Base-by-base conservation (phyloP, 2,113 vertebrate species). In the Passer montanus region DNA sequence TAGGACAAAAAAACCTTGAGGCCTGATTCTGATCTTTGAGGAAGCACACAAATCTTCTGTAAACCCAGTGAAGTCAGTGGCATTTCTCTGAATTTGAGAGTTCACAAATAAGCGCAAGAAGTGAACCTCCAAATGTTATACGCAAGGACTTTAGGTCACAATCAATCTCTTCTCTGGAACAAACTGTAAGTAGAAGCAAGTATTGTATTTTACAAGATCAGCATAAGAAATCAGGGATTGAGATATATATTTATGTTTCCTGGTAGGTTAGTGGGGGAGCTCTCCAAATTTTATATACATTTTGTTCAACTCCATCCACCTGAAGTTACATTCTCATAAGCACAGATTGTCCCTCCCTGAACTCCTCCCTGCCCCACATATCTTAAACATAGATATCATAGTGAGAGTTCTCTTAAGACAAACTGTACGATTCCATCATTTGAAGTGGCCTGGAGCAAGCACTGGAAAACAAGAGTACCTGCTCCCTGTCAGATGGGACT, bases 21-120 rank as follows among this genome's bases (percentile, higher is more conserved):
- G 53, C 58, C 89, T 30, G 50, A 70, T 91, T 80, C 78, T 80
- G 74, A 87, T 92, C 86, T 94, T 85, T 70, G 66, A 78, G 80
- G 53, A 96, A 95, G 91, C 69, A 94, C 90, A 83, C 52, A 87
- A 58, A 47, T 73, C 58, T 90, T 88, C 26, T 77, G 53, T 87
- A 84, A 87, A 72, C 59, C 28, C 76, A 87, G 47, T 64, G 66
- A 78, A 78, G 49, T 85, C n/a, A 20, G 63, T 59, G 77, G 30
- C 63, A 41, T 90, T 88, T 69, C 55, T 88, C 43, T 77, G 70
- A 80, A 74, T 87, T 74, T 79, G 24, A 5, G 53, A 74, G 62
- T 23, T 81, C 39, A 81, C 63, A 81, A 31, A 90, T 52, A 80
- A 55, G 17, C 62, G 13, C 43, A 44, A 74, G 50, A 87, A 85